Conservation (phyloP, 2,113 vertebrate genomes). For the Tachysurus fulvidraco region DNA sequence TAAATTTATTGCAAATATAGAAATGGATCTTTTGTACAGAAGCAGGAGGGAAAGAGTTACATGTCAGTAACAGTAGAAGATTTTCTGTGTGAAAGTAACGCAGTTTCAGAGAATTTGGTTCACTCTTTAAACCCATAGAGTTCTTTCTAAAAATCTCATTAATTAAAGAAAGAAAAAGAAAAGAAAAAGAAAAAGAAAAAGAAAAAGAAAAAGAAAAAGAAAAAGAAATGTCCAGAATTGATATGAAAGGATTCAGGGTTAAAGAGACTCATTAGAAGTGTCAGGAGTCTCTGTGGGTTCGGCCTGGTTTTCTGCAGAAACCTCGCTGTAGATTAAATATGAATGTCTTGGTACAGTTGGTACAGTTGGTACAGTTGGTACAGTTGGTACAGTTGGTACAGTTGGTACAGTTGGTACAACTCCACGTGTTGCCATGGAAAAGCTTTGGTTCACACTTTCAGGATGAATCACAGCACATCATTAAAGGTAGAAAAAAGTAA, state of each 20-base stretch:
- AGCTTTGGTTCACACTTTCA: slow-evolving; percentile 33
- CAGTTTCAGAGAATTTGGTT: slow-evolving; percentile 21
- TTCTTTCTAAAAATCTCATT: slow-evolving; percentile 11
- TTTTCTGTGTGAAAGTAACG: slow-evolving; percentile 38
- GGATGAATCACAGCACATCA: background rate
- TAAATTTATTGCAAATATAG: slow-evolving; percentile 84
- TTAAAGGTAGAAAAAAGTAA: background rate
- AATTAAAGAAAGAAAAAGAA: slow-evolving; percentile 57
- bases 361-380: background rate
- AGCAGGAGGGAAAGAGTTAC: slow-evolving; percentile 66
- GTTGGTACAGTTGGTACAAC: background rate
- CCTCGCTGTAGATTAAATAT: background rate
- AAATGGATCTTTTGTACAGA: slow-evolving; percentile 81
- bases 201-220: slow-evolving; percentile 60
- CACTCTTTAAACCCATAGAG: slow-evolving; percentile 14
- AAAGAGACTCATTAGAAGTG: slow-evolving; percentile 5
- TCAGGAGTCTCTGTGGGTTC: background rate
- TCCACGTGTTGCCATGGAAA: slow-evolving; percentile 43
- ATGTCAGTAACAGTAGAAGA: slow-evolving; percentile 67
- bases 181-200: slow-evolving; percentile 56
- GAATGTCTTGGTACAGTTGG: background rate
- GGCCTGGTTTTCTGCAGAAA: background rate
- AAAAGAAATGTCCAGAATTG: slow-evolving; percentile 33
- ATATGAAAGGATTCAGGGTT: slow-evolving; percentile 18
- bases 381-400: background rate